These are phyloP conservation scores for Drosophila parthenogenetica DNA, from an alignment of 2,888 invertebrate species.

Conservation along the genomic window DNA sequence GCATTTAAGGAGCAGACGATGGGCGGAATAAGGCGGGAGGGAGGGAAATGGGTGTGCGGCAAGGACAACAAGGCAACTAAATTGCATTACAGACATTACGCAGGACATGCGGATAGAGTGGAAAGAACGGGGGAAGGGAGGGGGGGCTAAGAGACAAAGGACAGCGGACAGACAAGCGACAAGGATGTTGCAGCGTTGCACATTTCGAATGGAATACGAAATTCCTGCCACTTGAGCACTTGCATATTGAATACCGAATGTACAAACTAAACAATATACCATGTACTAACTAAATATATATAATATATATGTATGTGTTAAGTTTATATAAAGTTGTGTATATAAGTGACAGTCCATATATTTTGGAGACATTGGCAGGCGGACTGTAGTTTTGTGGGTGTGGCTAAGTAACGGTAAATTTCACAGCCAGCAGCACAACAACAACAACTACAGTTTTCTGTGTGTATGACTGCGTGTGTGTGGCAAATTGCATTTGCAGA, in stretches of 20 bases:
- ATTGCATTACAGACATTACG: constrained; percentile 75
- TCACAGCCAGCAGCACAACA: constrained; percentile 54
- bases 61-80: constrained; percentile 76
- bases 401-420: constrained; percentile 80
- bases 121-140: not conserved
- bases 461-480: constrained; percentile 4
- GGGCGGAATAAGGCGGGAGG: not conserved
- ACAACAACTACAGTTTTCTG: constrained; percentile 29
- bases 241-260: constrained; percentile 60
- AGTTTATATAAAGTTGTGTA: constrained; percentile 5
- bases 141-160: constrained; percentile 3
- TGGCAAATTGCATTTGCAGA: constrained; percentile 75
- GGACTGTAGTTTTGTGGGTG: constrained; percentile 13
- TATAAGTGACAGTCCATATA: constrained; percentile 59
- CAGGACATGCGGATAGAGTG: constrained; percentile 44
- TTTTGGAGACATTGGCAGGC: constrained; percentile 34
- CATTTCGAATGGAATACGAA: constrained; percentile 73
- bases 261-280: constrained; percentile 30
- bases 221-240: constrained; percentile 56
- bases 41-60: constrained; percentile 56
- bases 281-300: constrained; percentile 15
- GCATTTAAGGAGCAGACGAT: constrained; percentile 71
- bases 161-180: constrained; percentile 45
- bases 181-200: constrained; percentile 74
- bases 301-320: constrained; percentile 21